A percentile compares a stretch with the other conserved stretches of the same genome.
Evolutionary conservation across 2,888 invertebrate genomes (phyloP).

Genomic region (Tuberolachnus salignus): DNA sequence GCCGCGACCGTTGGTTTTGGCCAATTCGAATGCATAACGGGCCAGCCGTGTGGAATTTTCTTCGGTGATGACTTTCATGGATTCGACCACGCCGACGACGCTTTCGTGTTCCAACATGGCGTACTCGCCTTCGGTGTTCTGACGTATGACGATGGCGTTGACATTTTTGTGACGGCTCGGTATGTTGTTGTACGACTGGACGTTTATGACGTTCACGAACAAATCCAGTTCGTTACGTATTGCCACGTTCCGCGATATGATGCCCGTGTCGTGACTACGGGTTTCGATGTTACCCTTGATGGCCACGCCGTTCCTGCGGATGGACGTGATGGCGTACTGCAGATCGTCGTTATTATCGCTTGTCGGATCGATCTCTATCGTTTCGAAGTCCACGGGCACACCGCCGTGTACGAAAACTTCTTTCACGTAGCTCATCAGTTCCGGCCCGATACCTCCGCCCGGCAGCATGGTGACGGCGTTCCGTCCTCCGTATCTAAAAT

Average conservation of each 20-base stretch:
- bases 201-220: conserved; percentile 90
- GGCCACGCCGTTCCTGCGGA: conserved; percentile 94
- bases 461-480: conserved; percentile 94
- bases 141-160: conserved; percentile 86
- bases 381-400: conserved; percentile 95
- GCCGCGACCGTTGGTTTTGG: background rate
- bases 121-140: conserved; percentile 99
- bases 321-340: conserved; percentile 91
- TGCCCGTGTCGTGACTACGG: conserved; percentile 80
- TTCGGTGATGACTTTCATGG: conserved; percentile 1
- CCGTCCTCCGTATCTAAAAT: conserved; percentile 85
- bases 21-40: conserved; percentile 11
- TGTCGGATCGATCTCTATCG: conserved; percentile 82
- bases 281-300: conserved; percentile 97
- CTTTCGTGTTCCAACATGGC: conserved; percentile 97
- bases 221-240: conserved; percentile 90
- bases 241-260: conserved; percentile 90
- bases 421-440: conserved; percentile 88
- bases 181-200: conserved; percentile 87
- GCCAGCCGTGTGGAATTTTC: background rate
- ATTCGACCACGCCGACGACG: conserved; percentile 64
- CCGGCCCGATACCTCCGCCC: conserved; percentile 97
- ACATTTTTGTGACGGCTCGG: conserved; percentile 81
- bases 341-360: conserved; percentile 84
- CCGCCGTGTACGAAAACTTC: conserved; percentile 88